These are phyloP conservation scores for Gonatopus flavifemur DNA, from an alignment of 1,140 invertebrate genomes.

Conservation along the genomic window DNA sequence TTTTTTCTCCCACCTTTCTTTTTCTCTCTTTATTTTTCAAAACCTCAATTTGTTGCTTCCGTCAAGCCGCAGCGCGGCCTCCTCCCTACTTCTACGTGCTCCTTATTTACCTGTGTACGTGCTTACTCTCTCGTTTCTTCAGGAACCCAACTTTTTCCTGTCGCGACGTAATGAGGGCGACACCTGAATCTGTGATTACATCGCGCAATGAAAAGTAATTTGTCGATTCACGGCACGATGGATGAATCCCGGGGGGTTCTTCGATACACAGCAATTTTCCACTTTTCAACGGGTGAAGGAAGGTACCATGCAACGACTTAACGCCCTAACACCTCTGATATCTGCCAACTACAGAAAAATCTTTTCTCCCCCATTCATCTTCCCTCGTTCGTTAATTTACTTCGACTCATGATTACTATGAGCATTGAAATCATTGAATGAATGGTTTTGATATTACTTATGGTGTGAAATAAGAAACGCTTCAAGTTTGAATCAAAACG, in stretches of 20 bases:
- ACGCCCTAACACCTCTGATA: too few species aligned
- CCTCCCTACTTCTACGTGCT: not conserved
- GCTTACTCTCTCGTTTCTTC: too few species aligned
- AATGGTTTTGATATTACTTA: too few species aligned
- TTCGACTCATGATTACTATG: too few species aligned
- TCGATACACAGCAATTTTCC: conserved; percentile 34
- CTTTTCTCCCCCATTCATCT: not conserved
- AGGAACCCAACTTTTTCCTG: conserved; percentile 14
- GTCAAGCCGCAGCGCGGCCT: conserved; percentile 6
- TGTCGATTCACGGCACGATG: conserved; percentile 38
- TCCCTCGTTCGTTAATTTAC: not conserved
- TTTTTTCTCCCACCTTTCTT: not conserved
- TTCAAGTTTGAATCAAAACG: too few species aligned
- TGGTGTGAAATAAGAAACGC: too few species aligned
- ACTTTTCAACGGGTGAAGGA: conserved; percentile 32
- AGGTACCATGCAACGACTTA: conserved; percentile 12
- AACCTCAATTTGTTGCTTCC: conserved; percentile 47
- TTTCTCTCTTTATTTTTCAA: conserved; percentile 30
- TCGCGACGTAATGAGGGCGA: conserved; percentile 30
- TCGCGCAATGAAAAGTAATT: conserved; percentile 39
- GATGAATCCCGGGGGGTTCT: too few species aligned
- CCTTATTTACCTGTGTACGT: not conserved
- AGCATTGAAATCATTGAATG: too few species aligned
- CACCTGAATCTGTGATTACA: conserved; percentile 38
- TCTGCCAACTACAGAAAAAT: not conserved